Evolutionary conservation across 2,113 vertebrate genomes (phyloP), one percentile per base, ranked within the genome.

Genomic region (Cryptomyrus ogoouensis): DNA sequence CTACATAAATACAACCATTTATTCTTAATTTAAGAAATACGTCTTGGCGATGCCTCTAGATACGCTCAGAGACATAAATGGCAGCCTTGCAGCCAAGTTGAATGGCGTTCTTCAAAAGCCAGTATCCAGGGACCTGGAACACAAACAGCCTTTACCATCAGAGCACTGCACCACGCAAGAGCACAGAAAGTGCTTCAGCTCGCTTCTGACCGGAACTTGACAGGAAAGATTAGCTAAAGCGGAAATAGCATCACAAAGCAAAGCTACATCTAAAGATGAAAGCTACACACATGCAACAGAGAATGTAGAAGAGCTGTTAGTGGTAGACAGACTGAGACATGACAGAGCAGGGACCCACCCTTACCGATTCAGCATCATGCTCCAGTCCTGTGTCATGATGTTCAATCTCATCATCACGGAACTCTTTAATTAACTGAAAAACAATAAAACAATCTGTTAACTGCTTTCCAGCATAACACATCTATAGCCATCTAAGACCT

Each of bases 381-480:
- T 97, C 96, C 3, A 99, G 90, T 58, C 98, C 98, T 1, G 94
- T 96, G 91, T 99, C 98, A 2, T 99, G 98, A 94, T 99, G 98
- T 47, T 99, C 97, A 91, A 96, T 93, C 74, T 99, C 98, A 0
- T 99, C 98, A 44, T 99, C 98, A 85, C 98, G 96, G 91, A 98
- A 98, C 17, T 97, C 97, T 88, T 97, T 98, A 92, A 99, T 98
- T 5, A 97, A 42, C 98, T 99, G 74, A 74, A 56, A 50, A 92
- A 21, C 91, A 0, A 6, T 74, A 46, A 44, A 35, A 90, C 66
- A 58, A 31, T 50, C 44, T 52, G 39, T 19, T 39, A 24, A 85
- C 17, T 84, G n/a, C 17, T 83, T 84, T 17, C 50, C 35, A 47
- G 44, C 42, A 49, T 17, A 85, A 49, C 70, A 7, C 46, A 49